Evolutionary conservation across 1,140 invertebrate species (phyloP).

Genomic region (Metaphire vulgaris): DNA sequence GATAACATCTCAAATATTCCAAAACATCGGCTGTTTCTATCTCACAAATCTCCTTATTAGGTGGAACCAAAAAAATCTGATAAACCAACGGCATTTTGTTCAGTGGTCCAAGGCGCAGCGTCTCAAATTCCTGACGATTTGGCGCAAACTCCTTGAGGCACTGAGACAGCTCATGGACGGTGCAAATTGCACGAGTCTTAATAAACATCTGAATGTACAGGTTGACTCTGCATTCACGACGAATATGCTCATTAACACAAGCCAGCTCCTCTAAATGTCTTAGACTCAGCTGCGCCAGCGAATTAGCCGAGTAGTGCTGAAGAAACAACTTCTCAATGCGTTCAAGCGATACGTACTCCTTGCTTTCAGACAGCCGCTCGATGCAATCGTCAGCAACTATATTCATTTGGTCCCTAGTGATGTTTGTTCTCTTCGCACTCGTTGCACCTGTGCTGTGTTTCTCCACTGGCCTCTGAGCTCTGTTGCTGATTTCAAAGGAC

Average conservation of each 20-base stretch:
- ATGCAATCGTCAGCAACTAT: not conserved
- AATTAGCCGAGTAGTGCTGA: not conserved
- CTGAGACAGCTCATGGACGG: not conserved
- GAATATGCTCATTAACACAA: not conserved
- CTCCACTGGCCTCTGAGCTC: no score
- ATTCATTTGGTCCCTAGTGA: not conserved
- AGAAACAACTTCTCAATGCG: not conserved
- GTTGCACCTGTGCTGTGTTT: no score
- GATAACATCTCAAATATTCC: constrained; percentile 40
- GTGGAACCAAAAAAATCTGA: constrained; percentile 44
- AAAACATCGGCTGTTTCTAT: constrained; percentile 43
- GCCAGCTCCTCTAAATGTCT: not conserved
- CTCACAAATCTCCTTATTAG: constrained; percentile 39
- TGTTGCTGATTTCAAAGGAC: no score
- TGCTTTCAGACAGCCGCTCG: not conserved
- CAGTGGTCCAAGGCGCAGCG: constrained; percentile 43
- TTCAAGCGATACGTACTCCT: not conserved
- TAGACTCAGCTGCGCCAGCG: not conserved
- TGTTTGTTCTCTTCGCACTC: not conserved
- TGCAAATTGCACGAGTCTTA: not conserved
- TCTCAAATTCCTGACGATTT: constrained; percentile 33
- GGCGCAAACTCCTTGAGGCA: not conserved
- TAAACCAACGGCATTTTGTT: constrained; percentile 42
- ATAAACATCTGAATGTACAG: not conserved
- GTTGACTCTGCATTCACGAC: not conserved